These are phyloP conservation scores for Mormyrus hasselquistii DNA, from an alignment of 2,797 vertebrate species.

Conservation along the genomic window DNA sequence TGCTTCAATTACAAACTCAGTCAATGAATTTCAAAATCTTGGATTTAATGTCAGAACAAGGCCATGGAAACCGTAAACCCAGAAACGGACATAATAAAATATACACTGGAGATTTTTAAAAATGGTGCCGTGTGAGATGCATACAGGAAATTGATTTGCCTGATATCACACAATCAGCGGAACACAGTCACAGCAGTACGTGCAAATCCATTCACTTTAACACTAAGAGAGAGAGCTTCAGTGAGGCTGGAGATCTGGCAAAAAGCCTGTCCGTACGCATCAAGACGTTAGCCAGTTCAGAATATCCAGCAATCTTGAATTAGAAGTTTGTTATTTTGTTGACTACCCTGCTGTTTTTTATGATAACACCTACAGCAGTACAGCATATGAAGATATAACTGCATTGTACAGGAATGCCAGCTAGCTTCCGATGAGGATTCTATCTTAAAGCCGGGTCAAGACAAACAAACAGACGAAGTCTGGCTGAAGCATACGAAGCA, in stretches of 20 bases:
- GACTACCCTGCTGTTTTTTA: not conserved
- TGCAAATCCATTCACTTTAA: constrained; percentile 12
- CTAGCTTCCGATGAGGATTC: not conserved
- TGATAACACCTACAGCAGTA: not conserved
- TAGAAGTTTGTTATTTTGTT: not conserved
- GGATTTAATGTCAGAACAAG: not conserved
- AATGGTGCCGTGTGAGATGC: not conserved
- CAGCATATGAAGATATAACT: not conserved
- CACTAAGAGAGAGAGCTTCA: not conserved
- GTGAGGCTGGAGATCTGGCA: not conserved
- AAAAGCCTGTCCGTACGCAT: not conserved
- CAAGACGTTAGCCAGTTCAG: not conserved
- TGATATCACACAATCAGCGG: constrained; percentile 20
- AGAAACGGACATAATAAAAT: not conserved
- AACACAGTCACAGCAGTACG: not conserved
- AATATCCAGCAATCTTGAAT: not conserved
- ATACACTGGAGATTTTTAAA: not conserved
- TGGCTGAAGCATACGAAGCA: not conserved
- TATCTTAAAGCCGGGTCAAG: not conserved
- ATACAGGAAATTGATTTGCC: constrained; percentile 16
- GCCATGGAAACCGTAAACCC: not conserved
- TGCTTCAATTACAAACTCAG: not conserved
- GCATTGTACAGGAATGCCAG: not conserved
- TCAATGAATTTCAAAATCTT: not conserved
- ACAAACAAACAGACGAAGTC: not conserved